Base-by-base conservation (phyloP, 1,140 invertebrate species). In the Agrilus planipennis region DNA sequence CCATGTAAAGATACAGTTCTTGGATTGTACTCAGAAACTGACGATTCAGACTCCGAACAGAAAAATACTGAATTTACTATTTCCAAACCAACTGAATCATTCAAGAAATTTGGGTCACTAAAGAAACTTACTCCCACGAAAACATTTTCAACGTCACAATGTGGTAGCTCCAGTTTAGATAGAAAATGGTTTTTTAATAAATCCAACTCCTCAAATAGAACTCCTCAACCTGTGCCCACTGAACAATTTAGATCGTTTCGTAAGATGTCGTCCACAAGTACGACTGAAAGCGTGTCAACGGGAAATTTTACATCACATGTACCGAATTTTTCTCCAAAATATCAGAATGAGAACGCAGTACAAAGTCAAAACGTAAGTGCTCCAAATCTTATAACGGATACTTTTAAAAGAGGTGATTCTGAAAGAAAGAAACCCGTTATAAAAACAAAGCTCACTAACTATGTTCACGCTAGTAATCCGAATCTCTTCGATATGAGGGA, bases 1-100 rank as follows among this genome's bases (percentile, higher is more conserved):
- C 44, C 31, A 47, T 38, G 41, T 0, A 59, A 57, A 43, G 34
- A 40, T 2, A 45, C 42, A 4, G 61, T 59, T 23, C 42, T 65
- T 50, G 70, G 71, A 41, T 72, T 85, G 38, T 90, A 81, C 56
- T 90, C 81, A 35, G 81, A 86, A 64, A 84, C 80, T 0, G 85
- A 88, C 46, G 84, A 84, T 45, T 81, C 79, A 0, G 79, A 82
- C 28, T 67, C 67, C 0, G 81, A 81, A 34, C 57, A 61, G 39
- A 44, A 35, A 9, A 67, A 67, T 45, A 23, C 39, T 0, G 62
- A 59, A 38, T 47, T 39, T 34, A 38, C 47, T 12, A 36, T 21
- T 22, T 50, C 50, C 41, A 53, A 54, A 12, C 21, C 51, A 2
- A 60, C 63, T 25, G 48, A 48, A 52, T 23, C 37, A 36, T 40